Percentiles rank a stretch among this genome's conserved stretches.
Conservation (phyloP, 1,140 invertebrate genomes). For the Aphelenchoides fujianensis region DNA sequence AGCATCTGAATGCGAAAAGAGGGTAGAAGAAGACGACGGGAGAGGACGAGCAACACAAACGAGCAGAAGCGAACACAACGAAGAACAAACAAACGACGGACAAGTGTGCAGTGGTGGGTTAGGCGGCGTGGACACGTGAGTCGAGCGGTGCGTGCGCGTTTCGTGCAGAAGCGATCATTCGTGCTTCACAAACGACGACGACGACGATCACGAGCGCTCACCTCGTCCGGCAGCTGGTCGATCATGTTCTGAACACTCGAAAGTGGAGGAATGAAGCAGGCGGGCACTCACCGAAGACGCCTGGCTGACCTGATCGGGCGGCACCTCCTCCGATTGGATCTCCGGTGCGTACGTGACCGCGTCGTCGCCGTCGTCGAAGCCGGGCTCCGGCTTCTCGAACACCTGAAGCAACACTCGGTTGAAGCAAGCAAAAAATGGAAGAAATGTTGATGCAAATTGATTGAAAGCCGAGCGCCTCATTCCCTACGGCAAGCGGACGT, state of each 20-base stretch:
- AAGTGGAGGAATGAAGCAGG: too few species aligned
- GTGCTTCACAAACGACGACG: too few species aligned
- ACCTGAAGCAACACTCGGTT: constrained; percentile 28
- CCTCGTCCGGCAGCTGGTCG: constrained; percentile 6
- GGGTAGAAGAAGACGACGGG: neutral
- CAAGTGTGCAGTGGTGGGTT: neutral
- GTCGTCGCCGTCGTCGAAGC: constrained; percentile 53
- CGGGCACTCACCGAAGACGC: too few species aligned
- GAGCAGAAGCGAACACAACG: too few species aligned
- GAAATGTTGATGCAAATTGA: constrained; percentile 9
- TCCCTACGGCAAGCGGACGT: neutral
- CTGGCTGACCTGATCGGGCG: constrained; percentile 59
- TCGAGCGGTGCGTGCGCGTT: too few species aligned
- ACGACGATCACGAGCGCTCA: too few species aligned
- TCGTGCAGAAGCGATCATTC: neutral
- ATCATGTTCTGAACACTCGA: too few species aligned
- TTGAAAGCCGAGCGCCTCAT: neutral
- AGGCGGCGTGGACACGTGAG: too few species aligned
- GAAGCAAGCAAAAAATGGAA: too few species aligned
- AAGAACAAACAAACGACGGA: neutral
- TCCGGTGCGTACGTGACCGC: constrained; percentile 57
- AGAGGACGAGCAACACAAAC: neutral
- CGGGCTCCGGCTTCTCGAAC: constrained; percentile 49
- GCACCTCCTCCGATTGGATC: constrained; percentile 57
- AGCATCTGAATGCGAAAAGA: neutral